phyloP scores from a whole-genome alignment of 2,797 vertebrate genomes.

The Lagorchestes hirsutus region DNA sequence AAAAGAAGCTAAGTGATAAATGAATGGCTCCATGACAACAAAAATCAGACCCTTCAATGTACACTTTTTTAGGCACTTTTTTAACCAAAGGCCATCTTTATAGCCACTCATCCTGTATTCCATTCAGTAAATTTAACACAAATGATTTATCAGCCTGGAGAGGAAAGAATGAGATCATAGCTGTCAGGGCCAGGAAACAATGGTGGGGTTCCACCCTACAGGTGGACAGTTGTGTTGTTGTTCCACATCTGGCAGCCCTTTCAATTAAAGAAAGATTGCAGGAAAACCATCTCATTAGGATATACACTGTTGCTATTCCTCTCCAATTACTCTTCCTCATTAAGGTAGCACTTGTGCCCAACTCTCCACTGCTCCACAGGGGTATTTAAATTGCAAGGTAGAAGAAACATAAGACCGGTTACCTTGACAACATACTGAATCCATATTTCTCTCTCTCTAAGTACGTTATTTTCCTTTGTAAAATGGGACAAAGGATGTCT shows the following conservation, averaged over 20 bases:
- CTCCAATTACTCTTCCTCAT: constrained; percentile 82
- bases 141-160: background rate
- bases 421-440: constrained; percentile 78
- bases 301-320: background rate
- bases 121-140: background rate
- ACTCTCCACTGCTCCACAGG: constrained; percentile 56
- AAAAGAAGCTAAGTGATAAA: background rate
- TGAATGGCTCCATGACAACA: background rate
- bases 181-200: background rate
- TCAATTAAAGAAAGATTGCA: background rate
- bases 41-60: background rate
- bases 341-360: constrained; percentile 67
- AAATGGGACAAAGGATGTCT: constrained; percentile 9
- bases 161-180: accelerated
- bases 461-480: constrained; percentile 59
- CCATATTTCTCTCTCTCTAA: constrained; percentile 78
- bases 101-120: background rate
- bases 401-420: constrained; percentile 64
- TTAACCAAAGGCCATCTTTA: background rate
- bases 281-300: background rate
- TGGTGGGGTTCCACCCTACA: background rate
- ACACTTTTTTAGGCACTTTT: background rate
- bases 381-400: constrained; percentile 82
- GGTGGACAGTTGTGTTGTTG: background rate
- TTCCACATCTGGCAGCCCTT: constrained; percentile 25